A percentile compares a stretch with the other conserved stretches of the same genome.
Evolutionary conservation across 2,113 vertebrate species (phyloP).

Genomic region (Saccopteryx leptura): DNA sequence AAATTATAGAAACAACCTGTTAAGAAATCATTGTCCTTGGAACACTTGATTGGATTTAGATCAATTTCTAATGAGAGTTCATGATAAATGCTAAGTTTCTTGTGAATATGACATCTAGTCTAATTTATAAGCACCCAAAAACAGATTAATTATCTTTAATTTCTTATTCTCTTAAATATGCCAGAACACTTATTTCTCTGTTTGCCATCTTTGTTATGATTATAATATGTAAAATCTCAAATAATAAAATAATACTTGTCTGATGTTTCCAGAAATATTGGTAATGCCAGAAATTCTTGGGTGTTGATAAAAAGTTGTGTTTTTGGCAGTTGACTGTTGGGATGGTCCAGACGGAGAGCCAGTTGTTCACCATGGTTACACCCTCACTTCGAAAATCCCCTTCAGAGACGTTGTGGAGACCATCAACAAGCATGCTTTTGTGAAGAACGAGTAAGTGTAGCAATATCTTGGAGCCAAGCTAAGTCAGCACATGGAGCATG

Average conservation of each 20-base stretch:
- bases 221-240: neutral
- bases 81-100: neutral
- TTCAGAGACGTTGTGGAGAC: constrained; percentile 97
- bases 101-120: neutral
- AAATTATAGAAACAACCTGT: neutral
- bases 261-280: neutral
- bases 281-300: neutral
- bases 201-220: neutral
- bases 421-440: constrained; percentile 96
- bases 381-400: constrained; percentile 97
- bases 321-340: constrained; percentile 96
- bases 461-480: fast-evolving
- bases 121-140: neutral
- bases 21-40: neutral
- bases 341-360: constrained; percentile 98
- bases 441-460: constrained; percentile 95
- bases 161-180: neutral
- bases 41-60: neutral
- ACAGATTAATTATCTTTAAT: neutral
- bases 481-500: fast-evolving
- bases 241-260: neutral
- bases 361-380: constrained; percentile 98
- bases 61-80: neutral
- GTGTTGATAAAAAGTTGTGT: constrained; percentile 42
- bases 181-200: neutral